phyloP scores from a whole-genome alignment of 1,140 invertebrate species.

The Nephotettix cincticeps region DNA sequence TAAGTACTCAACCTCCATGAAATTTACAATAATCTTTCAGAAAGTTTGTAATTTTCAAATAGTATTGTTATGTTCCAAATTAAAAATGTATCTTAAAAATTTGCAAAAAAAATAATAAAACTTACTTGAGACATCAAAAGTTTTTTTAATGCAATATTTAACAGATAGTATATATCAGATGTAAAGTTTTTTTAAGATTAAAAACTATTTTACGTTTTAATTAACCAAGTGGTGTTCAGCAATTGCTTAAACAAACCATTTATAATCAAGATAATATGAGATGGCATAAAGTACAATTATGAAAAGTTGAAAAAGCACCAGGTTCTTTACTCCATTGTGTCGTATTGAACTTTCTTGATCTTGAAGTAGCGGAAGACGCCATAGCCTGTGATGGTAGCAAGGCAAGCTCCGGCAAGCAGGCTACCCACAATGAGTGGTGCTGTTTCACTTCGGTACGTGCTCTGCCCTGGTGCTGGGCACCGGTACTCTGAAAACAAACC shows the following conservation, averaged over 20 bases:
- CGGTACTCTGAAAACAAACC: slow-evolving; percentile 39
- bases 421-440: slow-evolving; percentile 85
- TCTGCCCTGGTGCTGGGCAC: slow-evolving; percentile 40
- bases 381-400: slow-evolving; percentile 79
- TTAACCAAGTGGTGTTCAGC: too few relatives aligned
- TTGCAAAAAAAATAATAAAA: too few relatives aligned
- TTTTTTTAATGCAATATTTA: too few relatives aligned
- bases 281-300: background rate
- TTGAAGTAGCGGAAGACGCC: slow-evolving; percentile 85
- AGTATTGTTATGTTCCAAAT: too few relatives aligned
- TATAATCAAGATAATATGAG: background rate
- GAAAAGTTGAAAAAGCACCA: background rate
- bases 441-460: slow-evolving; percentile 67
- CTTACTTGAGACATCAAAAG: too few relatives aligned
- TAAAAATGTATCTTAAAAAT: too few relatives aligned
- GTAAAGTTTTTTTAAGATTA: too few relatives aligned
- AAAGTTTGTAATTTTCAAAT: too few relatives aligned
- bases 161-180: too few relatives aligned
- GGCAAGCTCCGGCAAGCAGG: slow-evolving; percentile 75
- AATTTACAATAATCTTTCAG: too few relatives aligned
- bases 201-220: too few relatives aligned
- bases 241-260: background rate
- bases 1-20: too few relatives aligned
- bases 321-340: slow-evolving; percentile 79
- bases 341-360: slow-evolving; percentile 88